Conservation (phyloP, 2,113 vertebrate genomes). For the Pygoscelis adeliae region DNA sequence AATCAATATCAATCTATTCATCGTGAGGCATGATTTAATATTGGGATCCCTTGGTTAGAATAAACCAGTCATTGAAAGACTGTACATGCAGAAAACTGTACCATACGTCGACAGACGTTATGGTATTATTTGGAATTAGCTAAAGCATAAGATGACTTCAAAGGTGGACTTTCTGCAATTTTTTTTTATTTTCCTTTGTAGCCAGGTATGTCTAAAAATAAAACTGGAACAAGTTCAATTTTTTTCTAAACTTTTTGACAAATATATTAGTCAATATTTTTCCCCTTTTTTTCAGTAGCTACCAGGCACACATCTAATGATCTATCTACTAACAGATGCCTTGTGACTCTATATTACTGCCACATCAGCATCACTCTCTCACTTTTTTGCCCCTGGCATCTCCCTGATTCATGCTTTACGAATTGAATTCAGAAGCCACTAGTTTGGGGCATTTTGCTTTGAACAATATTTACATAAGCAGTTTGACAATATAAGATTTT, state of each 20-base stretch:
- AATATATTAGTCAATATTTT: slow-evolving; percentile 58
- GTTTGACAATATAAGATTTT: neutral
- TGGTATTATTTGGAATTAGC: neutral
- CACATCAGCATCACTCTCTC: slow-evolving; percentile 7
- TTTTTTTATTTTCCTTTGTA: neutral
- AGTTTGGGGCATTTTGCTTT: neutral
- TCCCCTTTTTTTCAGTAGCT: slow-evolving; percentile 12
- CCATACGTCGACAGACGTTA: neutral
- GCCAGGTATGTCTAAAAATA: neutral
- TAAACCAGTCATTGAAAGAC: neutral
- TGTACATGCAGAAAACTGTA: neutral
- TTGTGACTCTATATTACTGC: slow-evolving; percentile 69
- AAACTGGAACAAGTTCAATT: neutral
- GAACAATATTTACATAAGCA: slow-evolving; percentile 11
- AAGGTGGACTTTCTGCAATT: neutral
- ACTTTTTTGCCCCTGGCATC: neutral
- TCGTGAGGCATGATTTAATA: neutral
- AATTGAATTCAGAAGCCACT: neutral
- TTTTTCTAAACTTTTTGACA: slow-evolving; percentile 40
- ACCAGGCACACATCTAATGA: slow-evolving; percentile 77
- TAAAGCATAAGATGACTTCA: neutral
- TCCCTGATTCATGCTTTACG: neutral
- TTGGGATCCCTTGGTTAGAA: neutral
- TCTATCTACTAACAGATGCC: slow-evolving; percentile 76
- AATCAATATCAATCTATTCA: neutral